Base-by-base conservation (phyloP, 2,113 vertebrate species). In the Lepisosteus oculatus region DNA sequence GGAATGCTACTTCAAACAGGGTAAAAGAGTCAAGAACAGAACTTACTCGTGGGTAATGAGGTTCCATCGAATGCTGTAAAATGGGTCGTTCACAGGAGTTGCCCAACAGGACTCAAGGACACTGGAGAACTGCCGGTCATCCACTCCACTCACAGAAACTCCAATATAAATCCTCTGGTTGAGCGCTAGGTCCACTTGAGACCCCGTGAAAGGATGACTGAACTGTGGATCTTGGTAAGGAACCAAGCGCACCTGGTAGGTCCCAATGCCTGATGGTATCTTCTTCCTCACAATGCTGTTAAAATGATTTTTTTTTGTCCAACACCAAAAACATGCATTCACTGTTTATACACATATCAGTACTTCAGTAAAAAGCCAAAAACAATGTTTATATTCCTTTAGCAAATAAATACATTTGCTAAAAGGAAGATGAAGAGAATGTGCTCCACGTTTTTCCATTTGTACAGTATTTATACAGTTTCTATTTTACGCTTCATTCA, bases 1-100 rank as follows among this genome's bases (percentile, higher is more conserved):
- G 17, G 17, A 29, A 29, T 29, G 17, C 17, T 29, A 29, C 17
- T 29, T 29, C 17, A 29, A 29, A 29, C 17, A 29, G 17, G 17
- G 17, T 29, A 29, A 29, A 29, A 29, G 17, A 29, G 17, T 29
- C 17, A 29, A 29, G 17, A 29, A 29, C 17, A 29, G 17, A 29
- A 29, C 55, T 81, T 72, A 81, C 80, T 76, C 77, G 42, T 66
- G 65, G 64, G 11, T 29, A 4, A 81, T 71, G 15, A 81, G 77
- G 54, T 71, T 70, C 80, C 80, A 79, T 17, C 8, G 77, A 13
- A 74, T 45, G 51, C 3, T 56, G 47, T 72, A 70, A 8, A 54
- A 67, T 3, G 79, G 70, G 54, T 81, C 69, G 29, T 43, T 67
- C 0, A 68, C 70, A 0, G 78, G 61, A 3, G 79, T 80, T 3